Evolutionary conservation across 2,113 vertebrate genomes (phyloP).

Genomic region (Diglossa brunneiventris): DNA sequence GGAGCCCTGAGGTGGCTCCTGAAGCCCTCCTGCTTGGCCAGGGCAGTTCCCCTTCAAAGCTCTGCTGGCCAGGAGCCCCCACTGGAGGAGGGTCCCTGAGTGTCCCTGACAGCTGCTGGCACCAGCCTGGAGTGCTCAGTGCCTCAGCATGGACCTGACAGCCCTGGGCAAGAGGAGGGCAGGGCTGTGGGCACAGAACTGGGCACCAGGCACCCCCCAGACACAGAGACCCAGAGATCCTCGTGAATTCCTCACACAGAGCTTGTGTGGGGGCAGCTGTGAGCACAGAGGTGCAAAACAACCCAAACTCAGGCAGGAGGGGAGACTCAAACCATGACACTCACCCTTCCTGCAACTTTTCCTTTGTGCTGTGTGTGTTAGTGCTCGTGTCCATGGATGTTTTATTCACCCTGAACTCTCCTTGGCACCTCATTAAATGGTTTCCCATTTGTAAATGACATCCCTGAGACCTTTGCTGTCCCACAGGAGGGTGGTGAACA

Average conservation of each 20-base stretch:
- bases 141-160: accelerated
- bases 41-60: neutral
- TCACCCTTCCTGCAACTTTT: neutral
- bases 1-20: accelerated
- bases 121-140: neutral
- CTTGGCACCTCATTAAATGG: neutral
- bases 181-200: accelerated
- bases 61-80: neutral
- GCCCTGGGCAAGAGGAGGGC: neutral
- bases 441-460: neutral
- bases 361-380: neutral
- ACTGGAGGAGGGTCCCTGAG: neutral
- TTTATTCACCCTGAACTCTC: neutral
- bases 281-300: neutral
- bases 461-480: neutral
- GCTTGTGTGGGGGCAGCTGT: neutral
- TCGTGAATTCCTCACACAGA: neutral
- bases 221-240: accelerated
- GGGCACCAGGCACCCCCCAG: neutral
- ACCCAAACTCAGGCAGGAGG: neutral
- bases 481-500: neutral
- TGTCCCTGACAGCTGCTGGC: neutral
- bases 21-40: neutral
- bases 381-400: neutral
- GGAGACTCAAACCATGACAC: neutral